Percentiles rank a stretch among this genome's conserved stretches.
Conservation (phyloP, 2,888 invertebrate genomes). For the Drosophila kuntzei region DNA sequence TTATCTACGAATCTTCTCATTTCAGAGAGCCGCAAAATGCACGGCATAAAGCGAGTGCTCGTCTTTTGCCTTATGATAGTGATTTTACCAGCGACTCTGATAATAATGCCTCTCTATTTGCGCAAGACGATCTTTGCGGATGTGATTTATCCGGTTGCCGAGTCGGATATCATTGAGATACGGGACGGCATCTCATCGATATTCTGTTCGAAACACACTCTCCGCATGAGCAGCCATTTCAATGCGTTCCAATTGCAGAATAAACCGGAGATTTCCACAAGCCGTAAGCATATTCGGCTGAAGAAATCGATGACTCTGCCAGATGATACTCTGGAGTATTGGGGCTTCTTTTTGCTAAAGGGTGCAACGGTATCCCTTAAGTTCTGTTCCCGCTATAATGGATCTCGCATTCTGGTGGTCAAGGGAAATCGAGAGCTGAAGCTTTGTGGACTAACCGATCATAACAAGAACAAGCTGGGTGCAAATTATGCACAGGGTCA, state of each 20-base stretch:
- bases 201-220: slow-evolving; percentile 92
- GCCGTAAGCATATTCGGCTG: slow-evolving; percentile 90
- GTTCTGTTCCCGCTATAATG: slow-evolving; percentile 92
- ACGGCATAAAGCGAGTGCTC: slow-evolving; percentile 91
- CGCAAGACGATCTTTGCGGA: slow-evolving; percentile 91
- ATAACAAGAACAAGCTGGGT: slow-evolving; percentile 88
- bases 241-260: slow-evolving; percentile 91
- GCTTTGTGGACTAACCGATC: slow-evolving; percentile 92
- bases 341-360: slow-evolving; percentile 93
- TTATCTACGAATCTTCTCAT: slow-evolving; percentile 55
- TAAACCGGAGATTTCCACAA: slow-evolving; percentile 89
- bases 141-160: slow-evolving; percentile 91
- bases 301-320: slow-evolving; percentile 93
- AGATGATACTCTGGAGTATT: slow-evolving; percentile 94
- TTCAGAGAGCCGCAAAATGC: slow-evolving; percentile 90
- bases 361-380: slow-evolving; percentile 92
- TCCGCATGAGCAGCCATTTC: slow-evolving; percentile 90
- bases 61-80: slow-evolving; percentile 92
- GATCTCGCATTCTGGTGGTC: slow-evolving; percentile 92
- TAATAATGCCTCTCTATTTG: slow-evolving; percentile 92
- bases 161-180: slow-evolving; percentile 94
- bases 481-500: slow-evolving; percentile 86
- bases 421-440: slow-evolving; percentile 91
- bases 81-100: slow-evolving; percentile 90
- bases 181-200: slow-evolving; percentile 93